Base-by-base conservation (phyloP, 1,140 invertebrate species). In the Heliconius hewitsoni region DNA sequence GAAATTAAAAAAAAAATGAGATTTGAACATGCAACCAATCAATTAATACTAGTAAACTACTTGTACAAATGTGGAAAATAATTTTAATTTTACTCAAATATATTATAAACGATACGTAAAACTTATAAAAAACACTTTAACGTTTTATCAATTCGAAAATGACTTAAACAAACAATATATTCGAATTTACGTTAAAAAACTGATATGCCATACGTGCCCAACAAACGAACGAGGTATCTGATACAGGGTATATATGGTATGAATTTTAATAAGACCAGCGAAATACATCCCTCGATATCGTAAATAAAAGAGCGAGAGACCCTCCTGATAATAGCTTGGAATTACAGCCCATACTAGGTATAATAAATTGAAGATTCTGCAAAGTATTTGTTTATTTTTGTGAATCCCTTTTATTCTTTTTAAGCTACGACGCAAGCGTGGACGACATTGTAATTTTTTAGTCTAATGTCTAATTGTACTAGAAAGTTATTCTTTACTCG, bases 231-330 rank as follows among this genome's bases (percentile, higher is more conserved):
- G 34, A 52, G 42, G 11, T 77, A 77, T 77, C 76, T 50, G 66
- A 77, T 60, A 52, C 66, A 27, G 18, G 19, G 70, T 70, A 37
- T 37, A 27, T 71, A 52, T 46, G 30, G 30, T 34, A 34, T 3
- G 30, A 34, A 34, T 34, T 77, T 77, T 71, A 77, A 77, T 77
- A 66, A 77, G 70, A 71, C 39, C 30, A n/a, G 30, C 46, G 30
- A 57, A 55, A n/a, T 30, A 30, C 57, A 66, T 5, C 23, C 57
- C 57, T 30, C 23, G 57, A 23, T 66, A 13, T 30, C 57, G 23
- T 66, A 66, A 66, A 66, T 66, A 66, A 66, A 66, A 66, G 23
- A 30, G 57, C 57, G 23, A 23, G 23, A 66, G 23, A 30, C 57
- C 57, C 23, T 30, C 23, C 57, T 66, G 57, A 66, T 66, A 66